Evolutionary conservation across 2,888 invertebrate species (phyloP).

Genomic region (Pemphredon lugubris): DNA sequence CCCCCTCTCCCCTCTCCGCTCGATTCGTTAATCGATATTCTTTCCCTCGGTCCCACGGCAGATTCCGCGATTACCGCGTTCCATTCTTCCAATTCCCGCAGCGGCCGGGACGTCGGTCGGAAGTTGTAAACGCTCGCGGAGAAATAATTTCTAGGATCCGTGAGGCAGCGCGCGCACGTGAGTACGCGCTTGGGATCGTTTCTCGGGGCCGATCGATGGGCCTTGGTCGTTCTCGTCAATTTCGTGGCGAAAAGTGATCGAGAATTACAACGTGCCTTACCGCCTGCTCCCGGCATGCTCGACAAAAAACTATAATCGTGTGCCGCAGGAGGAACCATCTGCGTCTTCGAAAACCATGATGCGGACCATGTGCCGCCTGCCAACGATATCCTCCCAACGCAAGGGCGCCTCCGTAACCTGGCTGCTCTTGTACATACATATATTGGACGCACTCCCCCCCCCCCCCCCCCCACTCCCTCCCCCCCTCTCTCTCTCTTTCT

Average conservation of each 20-base stretch:
- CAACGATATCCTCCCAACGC: constrained; percentile 59
- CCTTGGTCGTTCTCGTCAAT: constrained; percentile 43
- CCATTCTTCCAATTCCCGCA: too few species aligned
- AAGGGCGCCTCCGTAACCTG: constrained; percentile 48
- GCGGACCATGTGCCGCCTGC: constrained; percentile 75
- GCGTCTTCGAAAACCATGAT: constrained; percentile 76
- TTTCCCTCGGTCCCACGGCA: background rate
- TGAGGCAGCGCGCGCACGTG: too few species aligned
- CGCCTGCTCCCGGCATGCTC: constrained; percentile 56
- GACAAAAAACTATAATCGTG: constrained; percentile 76
- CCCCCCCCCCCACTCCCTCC: too few species aligned
- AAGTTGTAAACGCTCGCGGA: background rate
- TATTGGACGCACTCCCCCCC: background rate
- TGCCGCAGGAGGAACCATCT: constrained; percentile 76
- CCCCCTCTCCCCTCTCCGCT: background rate
- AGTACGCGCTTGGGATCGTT: constrained; percentile 8
- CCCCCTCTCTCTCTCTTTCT: too few species aligned
- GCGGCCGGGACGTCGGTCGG: too few species aligned
- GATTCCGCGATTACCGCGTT: too few species aligned
- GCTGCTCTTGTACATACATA: constrained; percentile 26
- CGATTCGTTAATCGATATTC: too few species aligned
- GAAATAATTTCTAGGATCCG: background rate
- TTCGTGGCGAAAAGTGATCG: constrained; percentile 62
- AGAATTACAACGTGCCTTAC: constrained; percentile 57
- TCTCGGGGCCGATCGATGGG: background rate